Evolutionary conservation across 2,888 invertebrate species (phyloP).

Genomic region (Idaea aversata): DNA sequence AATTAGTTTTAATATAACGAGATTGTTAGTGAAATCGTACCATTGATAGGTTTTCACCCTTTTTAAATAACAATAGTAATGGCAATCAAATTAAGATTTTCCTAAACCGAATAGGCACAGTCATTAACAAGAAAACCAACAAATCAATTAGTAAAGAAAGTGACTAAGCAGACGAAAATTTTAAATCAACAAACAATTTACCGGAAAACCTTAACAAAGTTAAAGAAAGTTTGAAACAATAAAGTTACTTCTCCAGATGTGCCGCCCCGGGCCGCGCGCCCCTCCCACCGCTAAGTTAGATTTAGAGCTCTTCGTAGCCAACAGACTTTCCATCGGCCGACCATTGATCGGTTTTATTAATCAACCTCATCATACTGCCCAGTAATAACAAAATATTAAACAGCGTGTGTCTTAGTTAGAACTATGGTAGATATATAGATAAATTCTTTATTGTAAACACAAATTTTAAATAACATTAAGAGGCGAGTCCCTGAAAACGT

Average conservation of each 20-base stretch:
- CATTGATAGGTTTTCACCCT: neutral
- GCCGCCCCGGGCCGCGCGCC: neutral
- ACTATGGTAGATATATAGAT: too few species aligned
- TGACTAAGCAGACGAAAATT: neutral
- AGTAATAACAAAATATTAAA: too few species aligned
- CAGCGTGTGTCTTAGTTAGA: too few species aligned
- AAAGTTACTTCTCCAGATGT: neutral
- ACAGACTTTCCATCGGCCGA: too few species aligned
- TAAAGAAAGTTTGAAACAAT: neutral
- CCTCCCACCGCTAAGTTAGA: too few species aligned
- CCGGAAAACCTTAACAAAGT: neutral
- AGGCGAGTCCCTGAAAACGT: too few species aligned
- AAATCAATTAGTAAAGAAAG: neutral
- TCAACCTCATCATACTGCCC: too few species aligned
- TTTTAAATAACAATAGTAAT: neutral
- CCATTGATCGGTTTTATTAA: too few species aligned
- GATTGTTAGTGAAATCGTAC: neutral
- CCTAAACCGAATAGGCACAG: neutral
- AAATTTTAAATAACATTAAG: too few species aligned
- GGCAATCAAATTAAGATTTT: too few species aligned
- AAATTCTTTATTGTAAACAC: too few species aligned
- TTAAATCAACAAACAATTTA: neutral
- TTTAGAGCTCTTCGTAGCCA: too few species aligned
- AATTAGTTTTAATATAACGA: neutral
- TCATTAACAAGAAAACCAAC: neutral